These are phyloP conservation scores for Saguinus midas DNA, from an alignment of 2,113 vertebrate genomes.

Conservation along the genomic window DNA sequence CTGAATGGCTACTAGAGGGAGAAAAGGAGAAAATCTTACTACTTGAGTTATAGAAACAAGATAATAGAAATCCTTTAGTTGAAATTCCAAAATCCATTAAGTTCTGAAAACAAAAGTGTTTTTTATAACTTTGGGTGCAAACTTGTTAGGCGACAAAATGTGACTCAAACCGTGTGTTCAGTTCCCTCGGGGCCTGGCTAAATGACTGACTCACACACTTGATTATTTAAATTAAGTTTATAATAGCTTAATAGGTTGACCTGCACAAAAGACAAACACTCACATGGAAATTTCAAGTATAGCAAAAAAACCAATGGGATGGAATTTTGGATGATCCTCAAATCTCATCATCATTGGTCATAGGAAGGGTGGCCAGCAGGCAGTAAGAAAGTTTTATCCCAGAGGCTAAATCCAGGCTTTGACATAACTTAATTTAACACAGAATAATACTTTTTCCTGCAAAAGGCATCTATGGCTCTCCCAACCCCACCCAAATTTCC, in stretches of 20 bases:
- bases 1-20: not conserved
- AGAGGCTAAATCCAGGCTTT: not conserved
- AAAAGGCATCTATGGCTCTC: not conserved
- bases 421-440: not conserved
- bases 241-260: not conserved
- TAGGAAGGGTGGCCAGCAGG: too few species aligned
- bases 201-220: not conserved
- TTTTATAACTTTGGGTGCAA: not conserved
- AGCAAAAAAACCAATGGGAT: not conserved
- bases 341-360: not conserved
- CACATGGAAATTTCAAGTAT: not conserved
- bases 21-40: not conserved
- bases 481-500: not conserved
- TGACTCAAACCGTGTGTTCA: not conserved
- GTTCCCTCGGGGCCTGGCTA: not conserved
- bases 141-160: not conserved
- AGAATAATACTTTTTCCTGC: not conserved
- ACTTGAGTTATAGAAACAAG: not conserved
- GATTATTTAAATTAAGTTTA: not conserved
- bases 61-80: not conserved
- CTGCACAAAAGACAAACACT: constrained; percentile 8
- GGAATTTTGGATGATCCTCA: not conserved
- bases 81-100: not conserved
- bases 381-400: not conserved
- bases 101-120: not conserved